phyloP scores from a whole-genome alignment of 2,888 invertebrate genomes.

The Hirtodrosophila cameraria region DNA sequence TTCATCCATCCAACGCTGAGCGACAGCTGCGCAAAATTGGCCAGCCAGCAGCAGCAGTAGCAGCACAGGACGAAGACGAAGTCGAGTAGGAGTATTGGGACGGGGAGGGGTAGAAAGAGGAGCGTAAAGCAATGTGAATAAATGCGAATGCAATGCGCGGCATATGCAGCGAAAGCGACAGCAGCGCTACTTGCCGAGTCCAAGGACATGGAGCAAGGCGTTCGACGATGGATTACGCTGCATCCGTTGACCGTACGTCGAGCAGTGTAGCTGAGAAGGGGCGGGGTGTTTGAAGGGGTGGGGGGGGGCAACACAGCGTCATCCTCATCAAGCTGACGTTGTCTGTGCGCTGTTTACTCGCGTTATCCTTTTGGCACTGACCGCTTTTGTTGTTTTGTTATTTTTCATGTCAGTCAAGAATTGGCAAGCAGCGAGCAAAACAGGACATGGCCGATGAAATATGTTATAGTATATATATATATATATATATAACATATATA shows the following conservation, averaged over 20 bases:
- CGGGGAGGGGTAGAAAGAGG: not conserved
- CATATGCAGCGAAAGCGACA: slow-evolving; percentile 44
- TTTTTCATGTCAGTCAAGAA: slow-evolving; percentile 79
- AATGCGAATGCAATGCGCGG: slow-evolving; percentile 51
- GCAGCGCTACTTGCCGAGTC: slow-evolving; percentile 27
- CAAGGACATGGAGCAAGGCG: slow-evolving; percentile 63
- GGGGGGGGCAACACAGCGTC: slow-evolving; percentile 47
- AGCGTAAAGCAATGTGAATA: slow-evolving; percentile 14
- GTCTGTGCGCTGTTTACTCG: slow-evolving; percentile 56
- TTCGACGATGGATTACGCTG: slow-evolving; percentile 72
- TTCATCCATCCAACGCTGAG: slow-evolving; percentile 52
- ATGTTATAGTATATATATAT: slow-evolving; percentile 54
- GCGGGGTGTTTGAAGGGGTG: not conserved
- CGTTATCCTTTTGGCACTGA: slow-evolving; percentile 70
- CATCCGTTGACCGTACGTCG: slow-evolving; percentile 46
- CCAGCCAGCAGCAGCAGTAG: slow-evolving; percentile 16
- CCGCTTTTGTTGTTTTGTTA: slow-evolving; percentile 77
- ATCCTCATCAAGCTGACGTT: slow-evolving; percentile 57
- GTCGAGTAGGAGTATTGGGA: not conserved
- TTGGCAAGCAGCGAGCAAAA: slow-evolving; percentile 68
- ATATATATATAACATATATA: too few relatives aligned
- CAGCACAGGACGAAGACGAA: not conserved
- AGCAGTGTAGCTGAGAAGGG: not conserved
- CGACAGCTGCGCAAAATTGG: slow-evolving; percentile 61
- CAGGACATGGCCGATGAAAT: slow-evolving; percentile 75